A percentile compares a stretch with the other conserved stretches of the same genome.
Evolutionary conservation across 2,888 invertebrate species (phyloP).

Genomic region (Chydorus sphaericus): DNA sequence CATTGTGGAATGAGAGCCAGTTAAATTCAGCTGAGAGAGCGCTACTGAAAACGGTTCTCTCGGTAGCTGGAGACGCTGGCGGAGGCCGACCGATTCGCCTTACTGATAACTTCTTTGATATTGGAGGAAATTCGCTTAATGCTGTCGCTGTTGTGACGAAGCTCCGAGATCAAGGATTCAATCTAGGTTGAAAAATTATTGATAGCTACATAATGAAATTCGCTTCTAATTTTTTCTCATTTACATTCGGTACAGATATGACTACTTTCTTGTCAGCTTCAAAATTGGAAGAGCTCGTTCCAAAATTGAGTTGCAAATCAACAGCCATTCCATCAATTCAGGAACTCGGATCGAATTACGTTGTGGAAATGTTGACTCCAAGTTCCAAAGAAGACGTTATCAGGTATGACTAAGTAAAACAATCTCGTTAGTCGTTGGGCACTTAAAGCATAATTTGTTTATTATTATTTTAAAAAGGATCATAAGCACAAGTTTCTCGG

Average conservation of each 20-base stretch:
- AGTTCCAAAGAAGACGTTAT: slow-evolving; percentile 50
- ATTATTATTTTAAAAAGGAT: too few species aligned
- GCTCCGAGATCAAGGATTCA: slow-evolving; percentile 58
- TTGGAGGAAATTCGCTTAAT: slow-evolving; percentile 76
- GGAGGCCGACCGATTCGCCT: slow-evolving; percentile 38
- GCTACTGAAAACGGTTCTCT: slow-evolving; percentile 57
- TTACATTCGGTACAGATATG: neutral
- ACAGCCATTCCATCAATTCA: too few species aligned
- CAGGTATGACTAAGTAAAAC: slow-evolving; percentile 41
- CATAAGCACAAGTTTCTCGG: slow-evolving; percentile 68
- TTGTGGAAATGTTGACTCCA: slow-evolving; percentile 39
- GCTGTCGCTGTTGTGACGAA: slow-evolving; percentile 67
- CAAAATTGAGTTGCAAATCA: neutral
- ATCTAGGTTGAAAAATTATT: slow-evolving; percentile 40
- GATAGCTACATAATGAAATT: neutral
- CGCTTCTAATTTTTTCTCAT: neutral
- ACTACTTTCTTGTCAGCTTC: slow-evolving; percentile 1
- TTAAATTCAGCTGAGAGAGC: slow-evolving; percentile 24
- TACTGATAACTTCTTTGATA: slow-evolving; percentile 60
- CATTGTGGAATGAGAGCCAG: neutral
- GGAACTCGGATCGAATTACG: slow-evolving; percentile 26
- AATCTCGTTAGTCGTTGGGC: too few species aligned
- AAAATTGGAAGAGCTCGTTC: neutral
- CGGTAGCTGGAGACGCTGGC: slow-evolving; percentile 40
- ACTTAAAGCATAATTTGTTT: too few species aligned